Evolutionary conservation across 2,113 vertebrate species (phyloP).

Genomic region (Amblyopsis rosae): DNA sequence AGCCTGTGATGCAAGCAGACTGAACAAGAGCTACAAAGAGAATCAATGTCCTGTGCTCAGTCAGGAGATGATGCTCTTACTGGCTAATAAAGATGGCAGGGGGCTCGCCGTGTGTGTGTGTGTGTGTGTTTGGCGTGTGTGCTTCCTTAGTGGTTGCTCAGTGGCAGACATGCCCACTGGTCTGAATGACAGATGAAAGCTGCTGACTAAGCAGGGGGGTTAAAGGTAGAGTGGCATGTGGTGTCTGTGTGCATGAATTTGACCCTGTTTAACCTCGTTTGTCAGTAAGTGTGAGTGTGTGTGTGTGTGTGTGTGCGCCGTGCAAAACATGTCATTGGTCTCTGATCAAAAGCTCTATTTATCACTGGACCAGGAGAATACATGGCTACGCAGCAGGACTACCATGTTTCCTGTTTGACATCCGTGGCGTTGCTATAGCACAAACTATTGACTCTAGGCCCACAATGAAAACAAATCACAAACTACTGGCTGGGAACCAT

Average conservation of each 20-base stretch:
- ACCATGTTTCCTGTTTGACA: neutral
- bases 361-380: slow-evolving; percentile 1
- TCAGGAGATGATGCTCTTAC: slow-evolving; percentile 58
- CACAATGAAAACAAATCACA: neutral
- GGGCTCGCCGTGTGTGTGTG: slow-evolving; percentile 52
- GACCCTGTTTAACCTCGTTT: slow-evolving; percentile 6
- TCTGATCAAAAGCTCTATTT: slow-evolving; percentile 17
- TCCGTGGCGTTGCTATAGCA: slow-evolving; percentile 7
- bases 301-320: neutral
- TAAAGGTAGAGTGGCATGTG: slow-evolving; percentile 10
- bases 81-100: slow-evolving; percentile 62
- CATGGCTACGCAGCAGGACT: neutral
- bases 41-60: slow-evolving; percentile 53
- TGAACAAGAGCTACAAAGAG: slow-evolving; percentile 48
- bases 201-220: slow-evolving; percentile 53
- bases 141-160: slow-evolving; percentile 60
- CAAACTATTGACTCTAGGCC: neutral
- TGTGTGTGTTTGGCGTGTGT: slow-evolving; percentile 30
- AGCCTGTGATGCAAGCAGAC: slow-evolving; percentile 32
- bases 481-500: neutral
- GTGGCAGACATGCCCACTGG: slow-evolving; percentile 61
- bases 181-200: slow-evolving; percentile 79
- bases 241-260: neutral
- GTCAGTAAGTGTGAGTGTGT: neutral
- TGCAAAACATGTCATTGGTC: neutral